Evolutionary conservation across 1,140 invertebrate species (phyloP).

Genomic region (Diorhabda carinulata): DNA sequence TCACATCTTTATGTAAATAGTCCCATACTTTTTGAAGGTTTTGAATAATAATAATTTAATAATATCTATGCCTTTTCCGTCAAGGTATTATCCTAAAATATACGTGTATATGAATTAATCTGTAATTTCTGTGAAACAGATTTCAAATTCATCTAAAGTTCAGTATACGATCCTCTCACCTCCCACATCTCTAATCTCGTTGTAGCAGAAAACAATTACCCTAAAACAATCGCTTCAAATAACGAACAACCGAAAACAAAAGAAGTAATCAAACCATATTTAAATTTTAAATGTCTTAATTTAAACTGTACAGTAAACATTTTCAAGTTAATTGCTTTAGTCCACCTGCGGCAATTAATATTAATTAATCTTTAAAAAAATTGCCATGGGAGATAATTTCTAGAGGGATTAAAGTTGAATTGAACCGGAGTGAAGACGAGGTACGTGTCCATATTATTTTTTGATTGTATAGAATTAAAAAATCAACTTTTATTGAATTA

Average conservation of each 20-base stretch:
- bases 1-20: too few relatives aligned
- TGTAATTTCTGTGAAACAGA: neutral
- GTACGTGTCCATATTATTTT: too few relatives aligned
- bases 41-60: too few relatives aligned
- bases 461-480: too few relatives aligned
- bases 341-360: constrained; percentile 1
- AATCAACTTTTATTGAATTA: too few relatives aligned
- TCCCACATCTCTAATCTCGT: neutral
- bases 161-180: neutral
- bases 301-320: constrained; percentile 43
- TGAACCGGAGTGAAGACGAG: neutral
- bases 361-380: constrained; percentile 3
- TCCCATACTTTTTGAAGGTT: too few relatives aligned
- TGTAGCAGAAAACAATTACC: constrained; percentile 3
- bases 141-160: neutral
- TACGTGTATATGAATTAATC: neutral
- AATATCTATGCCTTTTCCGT: too few relatives aligned
- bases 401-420: constrained; percentile 1
- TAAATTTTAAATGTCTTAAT: constrained; percentile 45
- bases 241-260: constrained; percentile 40
- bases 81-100: neutral
- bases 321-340: constrained; percentile 20
- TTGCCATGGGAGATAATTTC: neutral
- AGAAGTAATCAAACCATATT: constrained; percentile 43
- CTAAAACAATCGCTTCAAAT: constrained; percentile 29